A percentile compares a stretch with the other conserved stretches of the same genome.
Evolutionary conservation across 2,113 vertebrate genomes (phyloP).

Genomic region (Cinclus mexicanus): DNA sequence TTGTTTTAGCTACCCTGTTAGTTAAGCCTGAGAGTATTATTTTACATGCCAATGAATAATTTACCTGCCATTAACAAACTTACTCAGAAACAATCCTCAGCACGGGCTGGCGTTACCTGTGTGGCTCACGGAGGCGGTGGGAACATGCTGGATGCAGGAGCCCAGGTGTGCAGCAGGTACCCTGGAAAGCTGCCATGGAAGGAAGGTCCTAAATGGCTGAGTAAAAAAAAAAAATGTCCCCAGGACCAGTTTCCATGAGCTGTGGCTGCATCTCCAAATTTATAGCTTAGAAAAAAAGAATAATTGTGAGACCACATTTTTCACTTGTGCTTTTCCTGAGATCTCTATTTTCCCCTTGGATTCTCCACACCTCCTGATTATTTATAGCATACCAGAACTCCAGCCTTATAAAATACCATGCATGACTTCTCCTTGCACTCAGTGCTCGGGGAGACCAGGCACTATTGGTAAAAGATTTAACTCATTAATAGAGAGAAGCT

Average conservation of each 20-base stretch:
- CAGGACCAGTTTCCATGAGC: neutral
- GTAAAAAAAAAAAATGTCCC: neutral
- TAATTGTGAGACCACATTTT: neutral
- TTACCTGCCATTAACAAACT: conserved; percentile 24
- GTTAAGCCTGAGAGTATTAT: conserved; percentile 40
- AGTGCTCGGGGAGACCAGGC: neutral
- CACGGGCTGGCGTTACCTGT: accelerated
- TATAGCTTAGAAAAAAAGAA: neutral
- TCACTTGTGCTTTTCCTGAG: neutral
- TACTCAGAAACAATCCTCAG: neutral
- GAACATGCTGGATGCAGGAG: accelerated
- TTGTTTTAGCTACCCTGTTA: conserved; percentile 28
- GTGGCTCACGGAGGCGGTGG: accelerated
- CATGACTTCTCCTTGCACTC: conserved; percentile 32
- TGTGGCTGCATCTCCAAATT: neutral
- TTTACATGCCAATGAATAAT: conserved; percentile 52
- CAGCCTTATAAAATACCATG: conserved; percentile 13
- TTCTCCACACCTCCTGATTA: conserved; percentile 35
- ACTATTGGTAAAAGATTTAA: conserved; percentile 32
- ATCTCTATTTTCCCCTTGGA: conserved; percentile 35
- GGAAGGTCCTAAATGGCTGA: neutral
- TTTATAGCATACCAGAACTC: conserved; percentile 19
- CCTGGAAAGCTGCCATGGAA: neutral
- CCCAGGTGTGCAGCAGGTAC: neutral
- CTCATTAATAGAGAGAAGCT: conserved; percentile 46